Evolutionary conservation across 2,797 vertebrate genomes (phyloP).

Genomic region (Poecilia wingei): DNA sequence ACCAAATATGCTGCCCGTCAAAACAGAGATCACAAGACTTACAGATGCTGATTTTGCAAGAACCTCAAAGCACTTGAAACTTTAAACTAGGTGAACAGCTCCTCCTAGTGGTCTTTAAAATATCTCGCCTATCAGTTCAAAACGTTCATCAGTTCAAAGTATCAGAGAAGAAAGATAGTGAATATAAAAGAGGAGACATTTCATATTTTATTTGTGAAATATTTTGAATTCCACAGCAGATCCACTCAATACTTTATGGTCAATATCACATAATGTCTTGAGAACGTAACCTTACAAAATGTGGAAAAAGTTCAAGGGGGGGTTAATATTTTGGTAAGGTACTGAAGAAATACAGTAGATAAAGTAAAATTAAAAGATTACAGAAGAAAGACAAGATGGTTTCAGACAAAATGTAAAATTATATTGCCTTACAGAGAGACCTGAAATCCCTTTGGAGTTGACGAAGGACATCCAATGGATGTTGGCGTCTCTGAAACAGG

Average conservation of each 20-base stretch:
- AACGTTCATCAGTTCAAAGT: not conserved
- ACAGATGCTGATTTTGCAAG: conserved; percentile 3
- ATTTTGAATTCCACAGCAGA: not conserved
- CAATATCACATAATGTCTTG: not conserved
- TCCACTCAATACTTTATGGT: not conserved
- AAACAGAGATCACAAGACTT: conserved; percentile 26
- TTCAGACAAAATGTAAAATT: not conserved
- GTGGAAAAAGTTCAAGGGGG: not conserved
- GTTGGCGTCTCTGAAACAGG: conserved; percentile 82
- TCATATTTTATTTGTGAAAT: too few relatives aligned
- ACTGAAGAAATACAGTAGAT: not conserved
- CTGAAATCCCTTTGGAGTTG: conserved; percentile 87
- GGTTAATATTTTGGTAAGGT: not conserved
- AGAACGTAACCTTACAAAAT: not conserved
- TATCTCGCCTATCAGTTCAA: not conserved
- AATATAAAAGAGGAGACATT: too few relatives aligned
- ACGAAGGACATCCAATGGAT: conserved; percentile 88
- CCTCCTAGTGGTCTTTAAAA: conserved; percentile 56
- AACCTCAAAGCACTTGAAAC: conserved; percentile 17
- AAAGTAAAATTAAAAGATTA: not conserved
- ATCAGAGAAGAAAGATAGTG: too few relatives aligned
- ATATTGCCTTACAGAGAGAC: conserved; percentile 86
- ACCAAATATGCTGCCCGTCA: conserved; percentile 84
- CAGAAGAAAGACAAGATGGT: not conserved
- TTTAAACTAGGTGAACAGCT: conserved; percentile 32